These are phyloP conservation scores for Pantherophis guttatus DNA, from an alignment of 2,113 vertebrate genomes.

Conservation along the genomic window DNA sequence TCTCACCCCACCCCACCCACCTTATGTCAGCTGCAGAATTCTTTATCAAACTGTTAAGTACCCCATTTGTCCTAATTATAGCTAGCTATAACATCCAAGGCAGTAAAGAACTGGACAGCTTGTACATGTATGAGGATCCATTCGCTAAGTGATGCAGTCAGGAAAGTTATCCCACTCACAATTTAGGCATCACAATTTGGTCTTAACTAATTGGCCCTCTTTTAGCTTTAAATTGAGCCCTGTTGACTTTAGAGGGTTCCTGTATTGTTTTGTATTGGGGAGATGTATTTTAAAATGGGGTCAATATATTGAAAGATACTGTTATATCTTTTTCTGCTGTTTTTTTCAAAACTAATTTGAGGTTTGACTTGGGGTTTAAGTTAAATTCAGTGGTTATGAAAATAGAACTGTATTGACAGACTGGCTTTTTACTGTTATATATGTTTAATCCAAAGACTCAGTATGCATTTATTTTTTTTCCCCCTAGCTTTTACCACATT, in stretches of 20 bases:
- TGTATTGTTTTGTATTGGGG: neutral
- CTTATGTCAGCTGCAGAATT: constrained; percentile 42
- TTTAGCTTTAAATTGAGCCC: neutral
- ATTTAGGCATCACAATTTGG: neutral
- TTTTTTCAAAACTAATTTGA: neutral
- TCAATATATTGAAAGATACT: neutral
- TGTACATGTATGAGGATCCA: neutral
- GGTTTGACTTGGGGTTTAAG: neutral
- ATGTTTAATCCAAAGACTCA: neutral
- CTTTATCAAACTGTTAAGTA: constrained; percentile 15
- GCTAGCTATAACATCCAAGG: neutral
- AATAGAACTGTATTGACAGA: neutral
- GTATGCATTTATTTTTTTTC: neutral
- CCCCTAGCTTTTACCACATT: neutral
- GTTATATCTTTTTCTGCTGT: neutral
- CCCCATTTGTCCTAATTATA: neutral
- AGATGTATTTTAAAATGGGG: neutral
- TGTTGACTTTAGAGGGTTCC: neutral
- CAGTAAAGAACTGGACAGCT: neutral
- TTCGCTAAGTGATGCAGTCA: neutral
- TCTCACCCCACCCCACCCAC: constrained; percentile 24
- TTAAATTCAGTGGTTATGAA: neutral
- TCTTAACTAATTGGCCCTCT: neutral
- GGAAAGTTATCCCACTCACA: neutral
- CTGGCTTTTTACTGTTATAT: neutral